Evolutionary conservation across 2,888 invertebrate species (phyloP).

Genomic region (Cecidostiba fungosa): DNA sequence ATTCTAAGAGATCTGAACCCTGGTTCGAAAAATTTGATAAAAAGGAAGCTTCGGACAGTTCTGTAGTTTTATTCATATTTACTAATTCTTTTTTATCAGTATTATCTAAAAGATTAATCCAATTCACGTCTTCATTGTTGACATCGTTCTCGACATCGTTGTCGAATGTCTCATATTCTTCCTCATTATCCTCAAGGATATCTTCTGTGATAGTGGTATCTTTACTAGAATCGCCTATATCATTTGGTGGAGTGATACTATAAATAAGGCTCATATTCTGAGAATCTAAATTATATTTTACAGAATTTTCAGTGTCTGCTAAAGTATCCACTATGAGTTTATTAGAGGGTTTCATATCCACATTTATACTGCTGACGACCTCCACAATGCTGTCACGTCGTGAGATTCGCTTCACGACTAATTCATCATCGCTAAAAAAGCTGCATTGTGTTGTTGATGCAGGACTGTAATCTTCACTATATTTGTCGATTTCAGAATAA

Average conservation of each 20-base stretch:
- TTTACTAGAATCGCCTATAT: constrained; percentile 55
- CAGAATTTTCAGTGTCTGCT: constrained; percentile 68
- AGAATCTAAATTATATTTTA: constrained; percentile 73
- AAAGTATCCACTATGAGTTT: constrained; percentile 65
- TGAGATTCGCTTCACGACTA: constrained; percentile 50
- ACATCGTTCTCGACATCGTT: constrained; percentile 18
- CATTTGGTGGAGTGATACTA: constrained; percentile 72
- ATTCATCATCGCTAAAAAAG: constrained; percentile 54
- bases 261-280: constrained; percentile 73
- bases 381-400: constrained; percentile 71
- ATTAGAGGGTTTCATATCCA: constrained; percentile 68
- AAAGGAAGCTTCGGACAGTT: constrained; percentile 53
- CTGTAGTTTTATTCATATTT: constrained; percentile 46
- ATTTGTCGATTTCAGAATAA: constrained; percentile 56
- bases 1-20: constrained; percentile 72
- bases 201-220: constrained; percentile 58
- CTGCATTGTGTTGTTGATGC: constrained; percentile 39
- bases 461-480: constrained; percentile 41
- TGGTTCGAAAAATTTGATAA: constrained; percentile 51
- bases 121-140: constrained; percentile 32
- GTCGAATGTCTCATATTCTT: background rate
- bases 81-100: constrained; percentile 32
- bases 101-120: constrained; percentile 24
- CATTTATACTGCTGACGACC: constrained; percentile 70
- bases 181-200: constrained; percentile 55